These are phyloP conservation scores for Maniola jurtina DNA, from an alignment of 1,140 invertebrate species.

Conservation along the genomic window DNA sequence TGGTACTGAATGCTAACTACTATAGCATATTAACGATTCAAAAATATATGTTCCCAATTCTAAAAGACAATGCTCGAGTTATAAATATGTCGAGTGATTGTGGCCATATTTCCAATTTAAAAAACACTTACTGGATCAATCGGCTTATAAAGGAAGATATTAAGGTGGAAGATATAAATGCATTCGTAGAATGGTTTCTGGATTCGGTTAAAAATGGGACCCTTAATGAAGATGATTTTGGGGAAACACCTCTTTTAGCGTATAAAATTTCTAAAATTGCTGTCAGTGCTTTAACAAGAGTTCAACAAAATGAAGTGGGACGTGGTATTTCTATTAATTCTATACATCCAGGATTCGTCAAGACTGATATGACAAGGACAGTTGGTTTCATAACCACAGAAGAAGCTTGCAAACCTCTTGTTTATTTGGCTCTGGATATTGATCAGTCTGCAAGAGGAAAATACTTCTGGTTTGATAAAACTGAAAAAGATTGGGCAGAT, in stretches of 20 bases:
- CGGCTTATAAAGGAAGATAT: slow-evolving; percentile 21
- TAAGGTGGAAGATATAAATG: slow-evolving; percentile 24
- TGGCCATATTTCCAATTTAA: slow-evolving; percentile 32
- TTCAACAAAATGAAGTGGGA: slow-evolving; percentile 28
- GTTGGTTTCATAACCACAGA: slow-evolving; percentile 22
- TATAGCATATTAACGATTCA: slow-evolving; percentile 26
- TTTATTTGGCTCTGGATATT: slow-evolving; percentile 29
- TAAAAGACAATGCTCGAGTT: slow-evolving; percentile 32
- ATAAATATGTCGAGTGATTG: slow-evolving; percentile 32
- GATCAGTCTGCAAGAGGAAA: slow-evolving; percentile 31
- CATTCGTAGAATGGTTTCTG: slow-evolving; percentile 34
- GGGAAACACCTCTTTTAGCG: slow-evolving; percentile 5
- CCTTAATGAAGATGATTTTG: slow-evolving; percentile 28
- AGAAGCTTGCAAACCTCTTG: slow-evolving; percentile 23
- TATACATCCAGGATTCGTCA: slow-evolving; percentile 31
- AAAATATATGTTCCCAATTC: slow-evolving; percentile 28
- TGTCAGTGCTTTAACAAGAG: slow-evolving; percentile 28
- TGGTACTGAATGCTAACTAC: slow-evolving; percentile 30
- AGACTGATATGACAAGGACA: slow-evolving; percentile 25
- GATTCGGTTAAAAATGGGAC: slow-evolving; percentile 27
- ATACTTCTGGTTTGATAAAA: slow-evolving; percentile 35
- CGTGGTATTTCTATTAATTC: slow-evolving; percentile 30
- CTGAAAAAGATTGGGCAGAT: slow-evolving; percentile 23
- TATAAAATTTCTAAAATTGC: slow-evolving; percentile 33
- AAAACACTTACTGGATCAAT: slow-evolving; percentile 31